Conservation (phyloP, 2,113 vertebrate species). For the Anhinga rufa region DNA sequence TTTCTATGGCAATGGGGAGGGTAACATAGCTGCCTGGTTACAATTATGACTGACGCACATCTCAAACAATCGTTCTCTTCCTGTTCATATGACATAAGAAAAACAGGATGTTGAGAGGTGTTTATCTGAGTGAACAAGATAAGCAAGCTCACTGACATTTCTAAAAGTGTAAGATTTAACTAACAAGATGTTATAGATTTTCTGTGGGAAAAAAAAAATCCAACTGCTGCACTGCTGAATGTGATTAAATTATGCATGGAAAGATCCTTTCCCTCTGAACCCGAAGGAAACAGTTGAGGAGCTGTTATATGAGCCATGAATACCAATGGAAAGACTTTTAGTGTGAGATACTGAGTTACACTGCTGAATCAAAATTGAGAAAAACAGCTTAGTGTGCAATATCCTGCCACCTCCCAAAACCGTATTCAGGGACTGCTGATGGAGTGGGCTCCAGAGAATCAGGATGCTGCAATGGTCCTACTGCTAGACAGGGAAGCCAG, state of each 20-base stretch:
- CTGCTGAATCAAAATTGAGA: not conserved
- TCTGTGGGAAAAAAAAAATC: not conserved
- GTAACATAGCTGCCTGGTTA: conserved; percentile 9
- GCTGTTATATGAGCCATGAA: conserved; percentile 13
- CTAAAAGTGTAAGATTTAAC: not conserved
- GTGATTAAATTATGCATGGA: not conserved
- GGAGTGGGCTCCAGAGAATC: not conserved
- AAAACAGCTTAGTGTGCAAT: not conserved
- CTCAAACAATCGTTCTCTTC: conserved; percentile 63
- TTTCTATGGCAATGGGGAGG: conserved; percentile 36
- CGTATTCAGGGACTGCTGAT: rapidly evolving
- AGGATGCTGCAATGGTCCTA: not conserved
- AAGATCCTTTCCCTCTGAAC: not conserved
- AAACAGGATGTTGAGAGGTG: conserved; percentile 68
- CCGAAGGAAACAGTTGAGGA: not conserved
- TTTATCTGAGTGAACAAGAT: conserved; percentile 58
- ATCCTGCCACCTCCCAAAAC: not conserved
- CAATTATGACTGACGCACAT: conserved; percentile 59
- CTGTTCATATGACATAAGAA: conserved; percentile 60
- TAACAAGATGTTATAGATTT: not conserved
- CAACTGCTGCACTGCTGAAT: not conserved
- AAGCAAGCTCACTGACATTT: conserved; percentile 21
- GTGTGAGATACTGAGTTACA: not conserved
- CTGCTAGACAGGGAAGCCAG: not conserved
- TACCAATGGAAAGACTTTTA: conserved; percentile 18